These are phyloP conservation scores for Halcyon smyrnensis DNA, from an alignment of 2,797 vertebrate species.

Conservation along the genomic window DNA sequence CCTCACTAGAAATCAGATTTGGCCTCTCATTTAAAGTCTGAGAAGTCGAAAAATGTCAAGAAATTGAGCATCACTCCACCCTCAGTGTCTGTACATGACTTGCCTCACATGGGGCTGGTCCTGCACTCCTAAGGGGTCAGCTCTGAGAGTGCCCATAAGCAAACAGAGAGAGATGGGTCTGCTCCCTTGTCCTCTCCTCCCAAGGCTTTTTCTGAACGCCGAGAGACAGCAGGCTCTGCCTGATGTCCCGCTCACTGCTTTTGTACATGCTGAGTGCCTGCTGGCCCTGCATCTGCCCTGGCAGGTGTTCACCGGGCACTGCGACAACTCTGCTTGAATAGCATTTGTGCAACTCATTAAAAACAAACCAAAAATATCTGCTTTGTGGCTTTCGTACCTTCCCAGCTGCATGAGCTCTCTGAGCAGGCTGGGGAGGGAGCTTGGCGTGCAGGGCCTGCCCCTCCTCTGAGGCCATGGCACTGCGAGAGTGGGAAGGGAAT, in stretches of 20 bases:
- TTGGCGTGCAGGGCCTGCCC: fast-evolving
- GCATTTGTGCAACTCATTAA: conserved; percentile 54
- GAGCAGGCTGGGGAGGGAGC: background rate
- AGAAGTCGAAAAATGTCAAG: background rate
- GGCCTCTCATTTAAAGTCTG: background rate
- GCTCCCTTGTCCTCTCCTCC: background rate
- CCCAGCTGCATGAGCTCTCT: background rate
- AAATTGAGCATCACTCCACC: background rate
- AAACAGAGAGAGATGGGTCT: background rate
- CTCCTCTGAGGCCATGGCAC: background rate
- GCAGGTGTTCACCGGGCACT: background rate
- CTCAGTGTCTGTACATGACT: background rate
- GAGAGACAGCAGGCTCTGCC: background rate
- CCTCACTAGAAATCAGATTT: background rate
- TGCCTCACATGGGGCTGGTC: background rate
- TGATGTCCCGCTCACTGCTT: background rate
- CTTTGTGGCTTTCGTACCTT: background rate
- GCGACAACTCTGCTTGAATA: background rate
- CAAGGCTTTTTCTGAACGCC: background rate
- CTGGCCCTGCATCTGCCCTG: background rate
- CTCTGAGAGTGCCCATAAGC: background rate
- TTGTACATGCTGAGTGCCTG: fast-evolving
- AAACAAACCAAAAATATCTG: conserved; percentile 3
- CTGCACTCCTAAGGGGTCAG: background rate
- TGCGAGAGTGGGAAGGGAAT: fast-evolving